Evolutionary conservation across 2,113 vertebrate species (phyloP), one percentile per base, ranked within the genome.

Genomic region (Actenoides lindsayi): DNA sequence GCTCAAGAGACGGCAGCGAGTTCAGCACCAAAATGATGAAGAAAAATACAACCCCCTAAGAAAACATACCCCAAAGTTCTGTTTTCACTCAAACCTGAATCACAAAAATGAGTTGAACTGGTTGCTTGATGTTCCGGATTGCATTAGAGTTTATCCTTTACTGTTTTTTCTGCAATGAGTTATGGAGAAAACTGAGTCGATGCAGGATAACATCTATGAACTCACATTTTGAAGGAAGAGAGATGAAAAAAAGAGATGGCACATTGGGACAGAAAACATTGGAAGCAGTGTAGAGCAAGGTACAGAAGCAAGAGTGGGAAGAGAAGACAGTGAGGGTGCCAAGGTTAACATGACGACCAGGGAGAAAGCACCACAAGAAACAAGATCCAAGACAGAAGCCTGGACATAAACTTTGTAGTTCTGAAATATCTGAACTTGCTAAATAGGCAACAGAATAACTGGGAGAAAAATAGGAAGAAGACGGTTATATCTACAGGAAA

Each of bases 1-100:
- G 69, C 76, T 48, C n/a, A 16, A 5, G 57, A 51, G 30, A 46
- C 0, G 1, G 39, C 25, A 2, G 53, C 0, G 3, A 79, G 59
- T 25, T 83, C 5, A 81, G 77, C 35, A 7, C 28, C 2, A 3
- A 37, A 57, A 25, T 2, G n/a, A 76, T 27, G 44, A 56, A 70
- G 28, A 62, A 75, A 84, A 90, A 79, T 11, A 63, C 10, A 25
- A 93, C 25, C 15, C 28, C 63, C 27, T 42, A 64, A 64, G 37
- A 42, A 21, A 81, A 70, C 4, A 33, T 5, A 50, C 2, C 16
- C 31, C 33, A 69, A 60, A n/a, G n/a, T n/a, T n/a, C n/a, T n/a
- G n/a, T n/a, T n/a, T n/a, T n/a, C n/a, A n/a, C n/a, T n/a, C n/a
- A n/a, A n/a, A n/a, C n/a, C n/a, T n/a, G 60, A 30, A 42, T 5